These are phyloP conservation scores for Drosophila anomalata DNA, from an alignment of 2,888 invertebrate genomes.

Conservation along the genomic window DNA sequence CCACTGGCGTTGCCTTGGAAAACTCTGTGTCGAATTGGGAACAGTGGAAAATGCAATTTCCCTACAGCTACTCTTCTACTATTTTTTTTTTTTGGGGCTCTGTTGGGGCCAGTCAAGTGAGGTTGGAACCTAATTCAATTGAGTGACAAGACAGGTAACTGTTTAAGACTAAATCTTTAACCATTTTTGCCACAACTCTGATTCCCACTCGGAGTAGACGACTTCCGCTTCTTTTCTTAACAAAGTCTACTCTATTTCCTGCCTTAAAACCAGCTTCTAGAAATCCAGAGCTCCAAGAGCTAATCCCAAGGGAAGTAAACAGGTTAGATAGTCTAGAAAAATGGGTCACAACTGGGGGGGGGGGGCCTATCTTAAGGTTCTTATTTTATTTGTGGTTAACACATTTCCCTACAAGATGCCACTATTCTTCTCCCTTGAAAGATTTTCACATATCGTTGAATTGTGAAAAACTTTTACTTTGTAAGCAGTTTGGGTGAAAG, in stretches of 20 bases:
- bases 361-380: slow-evolving; percentile 31
- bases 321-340: slow-evolving; percentile 12
- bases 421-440: slow-evolving; percentile 5
- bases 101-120: slow-evolving; percentile 1
- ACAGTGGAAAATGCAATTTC: slow-evolving; percentile 56
- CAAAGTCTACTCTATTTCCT: neutral
- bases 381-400: slow-evolving; percentile 73
- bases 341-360: slow-evolving; percentile 21
- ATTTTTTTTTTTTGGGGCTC: slow-evolving; percentile 12
- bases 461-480: slow-evolving; percentile 75
- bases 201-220: neutral
- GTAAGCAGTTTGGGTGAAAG: slow-evolving; percentile 62
- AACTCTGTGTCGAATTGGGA: slow-evolving; percentile 44
- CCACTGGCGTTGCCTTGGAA: slow-evolving; percentile 45
- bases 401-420: slow-evolving; percentile 53
- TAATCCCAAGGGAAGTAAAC: slow-evolving; percentile 4
- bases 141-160: slow-evolving; percentile 9
- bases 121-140: slow-evolving; percentile 14
- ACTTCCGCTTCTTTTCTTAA: slow-evolving; percentile 15
- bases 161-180: neutral
- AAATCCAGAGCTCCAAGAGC: slow-evolving; percentile 8
- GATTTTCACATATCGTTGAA: slow-evolving; percentile 59
- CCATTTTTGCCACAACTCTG: neutral
- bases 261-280: neutral
- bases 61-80: slow-evolving; percentile 21